Evolutionary conservation across 2,888 invertebrate genomes (phyloP).

Genomic region (Pediacus dermestoides): DNA sequence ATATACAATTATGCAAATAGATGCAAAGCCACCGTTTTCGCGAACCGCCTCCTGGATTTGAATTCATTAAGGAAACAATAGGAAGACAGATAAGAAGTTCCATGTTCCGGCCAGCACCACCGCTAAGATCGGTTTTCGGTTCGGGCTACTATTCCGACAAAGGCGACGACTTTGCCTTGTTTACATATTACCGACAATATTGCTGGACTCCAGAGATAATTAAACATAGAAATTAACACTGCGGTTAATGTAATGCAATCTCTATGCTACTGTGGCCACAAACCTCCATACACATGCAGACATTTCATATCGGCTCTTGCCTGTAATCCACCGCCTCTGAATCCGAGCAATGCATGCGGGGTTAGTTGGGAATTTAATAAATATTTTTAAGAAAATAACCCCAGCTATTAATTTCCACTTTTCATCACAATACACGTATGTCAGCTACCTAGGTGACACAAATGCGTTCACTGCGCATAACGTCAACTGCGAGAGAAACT

Average conservation of each 20-base stretch:
- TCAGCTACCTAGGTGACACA: too few species aligned
- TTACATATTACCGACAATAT: constrained; percentile 36
- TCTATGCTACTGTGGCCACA: constrained; percentile 22
- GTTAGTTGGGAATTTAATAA: too few species aligned
- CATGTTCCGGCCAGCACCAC: constrained; percentile 30
- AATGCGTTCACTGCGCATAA: too few species aligned
- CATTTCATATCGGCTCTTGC: constrained; percentile 1
- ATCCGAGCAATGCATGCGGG: too few species aligned
- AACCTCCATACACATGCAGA: constrained; percentile 13
- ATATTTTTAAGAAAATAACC: too few species aligned
- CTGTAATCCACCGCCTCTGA: too few species aligned
- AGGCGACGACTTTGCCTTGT: constrained; percentile 25
- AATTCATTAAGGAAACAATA: constrained; percentile 50
- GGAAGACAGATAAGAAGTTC: constrained; percentile 48
- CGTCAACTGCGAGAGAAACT: too few species aligned
- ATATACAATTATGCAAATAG: constrained; percentile 51
- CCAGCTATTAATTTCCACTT: too few species aligned
- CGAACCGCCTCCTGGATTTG: constrained; percentile 47
- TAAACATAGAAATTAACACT: constrained; percentile 26
- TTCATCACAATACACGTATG: too few species aligned
- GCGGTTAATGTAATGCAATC: constrained; percentile 21
- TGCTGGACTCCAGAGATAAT: constrained; percentile 34
- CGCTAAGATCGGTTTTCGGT: constrained; percentile 24
- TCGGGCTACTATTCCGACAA: constrained; percentile 20
- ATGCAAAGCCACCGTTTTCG: constrained; percentile 49